Base-by-base conservation (phyloP, 1,140 invertebrate genomes). In the Camponotus floridanus region DNA sequence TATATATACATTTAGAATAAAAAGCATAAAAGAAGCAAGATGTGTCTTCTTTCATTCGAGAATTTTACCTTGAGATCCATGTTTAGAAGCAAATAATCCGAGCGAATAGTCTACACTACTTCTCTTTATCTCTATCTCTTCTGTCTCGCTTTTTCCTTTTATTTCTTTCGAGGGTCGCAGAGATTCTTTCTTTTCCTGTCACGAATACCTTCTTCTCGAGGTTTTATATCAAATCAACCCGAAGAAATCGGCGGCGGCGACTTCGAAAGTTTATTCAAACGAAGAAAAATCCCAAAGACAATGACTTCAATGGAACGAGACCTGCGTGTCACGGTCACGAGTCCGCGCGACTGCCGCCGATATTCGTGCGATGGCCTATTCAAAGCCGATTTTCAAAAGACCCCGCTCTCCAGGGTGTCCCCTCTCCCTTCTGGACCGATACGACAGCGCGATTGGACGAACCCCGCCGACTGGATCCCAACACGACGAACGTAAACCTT, bases 351-450 rank as follows among this genome's bases (percentile, higher is more conserved):
- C 88, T 88, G 78, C 13, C 85, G 68, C 21, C 61, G 76, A 78
- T 48, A 84, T 86, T 89, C 55, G 73, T 36, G 76, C 73, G 71
- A 78, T 80, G 64, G 70, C 70, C 45, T 71, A 74, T 39, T 67
- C 64, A 51, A 86, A 89, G 88, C 84, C 59, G 88, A 86, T 89
- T 89, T 89, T 89, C 78, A 79, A 89, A 89, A 89, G 76, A 36
- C 78, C 76, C 87, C 76, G 64, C 73, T 65, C 73, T 21, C 31
- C 45, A 6, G 31, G 21, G 26, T 31, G 5, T 8, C 36, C 68
- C 59, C 79, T 11, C 79, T 59, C 26, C 31, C 18, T 62, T 42
- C 31, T 59, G 68, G 39, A 83, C 67, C 18, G 62, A 36, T 79
- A 51, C 64, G 31, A 59, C 51, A 33, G 1, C 26, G 26, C 26